A percentile compares a stretch with the other conserved stretches of the same genome.
These are phyloP conservation scores for Melanitta fusca DNA, from an alignment of 2,797 vertebrate species.

Conservation along the genomic window DNA sequence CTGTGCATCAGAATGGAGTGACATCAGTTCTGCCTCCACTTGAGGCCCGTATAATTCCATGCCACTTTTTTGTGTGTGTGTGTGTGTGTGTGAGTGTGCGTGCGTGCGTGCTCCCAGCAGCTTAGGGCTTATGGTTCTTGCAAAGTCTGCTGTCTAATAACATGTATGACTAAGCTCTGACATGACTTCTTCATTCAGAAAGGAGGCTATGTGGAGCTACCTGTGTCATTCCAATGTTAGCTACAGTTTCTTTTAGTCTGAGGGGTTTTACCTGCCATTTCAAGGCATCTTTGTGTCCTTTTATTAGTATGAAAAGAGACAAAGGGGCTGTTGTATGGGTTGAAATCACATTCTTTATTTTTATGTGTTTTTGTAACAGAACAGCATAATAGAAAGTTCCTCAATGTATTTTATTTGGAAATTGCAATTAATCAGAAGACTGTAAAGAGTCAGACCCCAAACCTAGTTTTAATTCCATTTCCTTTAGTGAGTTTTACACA, in stretches of 20 bases:
- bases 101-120: background rate
- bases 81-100: too few species aligned
- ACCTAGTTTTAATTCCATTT: constrained; percentile 62
- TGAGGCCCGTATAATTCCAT: background rate
- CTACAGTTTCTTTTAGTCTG: background rate
- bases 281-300: constrained; percentile 10
- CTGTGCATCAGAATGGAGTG: background rate
- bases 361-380: constrained; percentile 21
- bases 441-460: constrained; percentile 42
- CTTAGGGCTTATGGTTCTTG: background rate
- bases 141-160: background rate
- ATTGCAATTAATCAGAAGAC: constrained; percentile 65
- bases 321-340: constrained; percentile 3
- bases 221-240: constrained; percentile 24
- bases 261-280: background rate
- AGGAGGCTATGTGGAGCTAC: background rate
- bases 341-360: constrained; percentile 40
- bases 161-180: background rate
- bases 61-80: background rate
- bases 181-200: background rate
- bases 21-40: background rate
- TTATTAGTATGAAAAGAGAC: background rate
- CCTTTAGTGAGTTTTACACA: constrained; percentile 63
- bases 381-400: constrained; percentile 42
- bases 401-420: constrained; percentile 60